phyloP scores from a whole-genome alignment of 1,140 invertebrate genomes.

The Gryon sp. region DNA sequence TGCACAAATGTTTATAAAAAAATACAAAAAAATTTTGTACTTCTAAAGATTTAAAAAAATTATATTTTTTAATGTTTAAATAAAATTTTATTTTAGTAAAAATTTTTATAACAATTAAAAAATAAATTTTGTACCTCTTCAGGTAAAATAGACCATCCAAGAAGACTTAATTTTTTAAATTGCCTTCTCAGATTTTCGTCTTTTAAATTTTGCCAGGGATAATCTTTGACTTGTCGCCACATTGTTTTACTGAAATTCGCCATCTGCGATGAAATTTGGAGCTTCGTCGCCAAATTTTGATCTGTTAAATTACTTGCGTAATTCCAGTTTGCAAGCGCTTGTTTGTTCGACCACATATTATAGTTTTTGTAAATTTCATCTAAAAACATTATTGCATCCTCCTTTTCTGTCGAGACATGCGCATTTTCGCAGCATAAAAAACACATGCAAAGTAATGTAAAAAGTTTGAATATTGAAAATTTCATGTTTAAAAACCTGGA shows the following conservation, averaged over 20 bases:
- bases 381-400: constrained; percentile 6
- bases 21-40: too few species aligned
- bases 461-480: too few species aligned
- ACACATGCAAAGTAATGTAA: too few species aligned
- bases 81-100: too few species aligned
- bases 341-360: not conserved
- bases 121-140: constrained; percentile 11
- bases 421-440: too few species aligned
- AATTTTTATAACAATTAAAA: too few species aligned
- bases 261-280: not conserved
- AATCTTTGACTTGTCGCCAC: constrained; percentile 8
- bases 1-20: too few species aligned
- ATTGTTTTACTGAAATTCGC: not conserved
- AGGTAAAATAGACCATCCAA: not conserved
- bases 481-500: too few species aligned
- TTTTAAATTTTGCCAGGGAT: constrained; percentile 9
- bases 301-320: constrained; percentile 27
- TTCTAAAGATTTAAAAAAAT: not conserved
- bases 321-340: constrained; percentile 12
- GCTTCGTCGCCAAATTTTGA: constrained; percentile 17
- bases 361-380: constrained; percentile 4
- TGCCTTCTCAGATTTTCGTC: constrained; percentile 17
- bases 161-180: constrained; percentile 14
- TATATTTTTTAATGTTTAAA: not conserved
- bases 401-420: too few species aligned